phyloP scores from a whole-genome alignment of 2,797 vertebrate genomes.

The Loris lydekkerianus region DNA sequence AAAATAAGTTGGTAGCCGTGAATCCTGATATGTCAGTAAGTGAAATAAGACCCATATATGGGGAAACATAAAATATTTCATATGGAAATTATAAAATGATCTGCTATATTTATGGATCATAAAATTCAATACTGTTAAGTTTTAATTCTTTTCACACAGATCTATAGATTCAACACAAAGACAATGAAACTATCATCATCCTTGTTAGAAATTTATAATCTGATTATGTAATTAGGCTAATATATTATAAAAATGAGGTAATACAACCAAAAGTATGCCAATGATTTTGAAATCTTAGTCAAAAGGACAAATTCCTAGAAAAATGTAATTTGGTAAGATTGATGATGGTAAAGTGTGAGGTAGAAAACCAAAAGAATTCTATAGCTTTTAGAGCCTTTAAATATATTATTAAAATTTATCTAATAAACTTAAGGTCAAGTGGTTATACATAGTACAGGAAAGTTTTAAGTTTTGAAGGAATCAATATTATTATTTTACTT shows the following conservation, averaged over 20 bases:
- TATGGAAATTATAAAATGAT: not conserved
- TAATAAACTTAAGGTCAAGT: too few species aligned
- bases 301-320: too few species aligned
- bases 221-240: not conserved
- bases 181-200: too few species aligned
- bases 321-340: not conserved
- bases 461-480: too few species aligned
- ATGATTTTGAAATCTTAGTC: not conserved
- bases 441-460: too few species aligned
- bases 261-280: not conserved
- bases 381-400: not conserved
- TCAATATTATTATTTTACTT: too few species aligned
- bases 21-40: not conserved
- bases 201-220: not conserved
- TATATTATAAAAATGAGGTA: not conserved
- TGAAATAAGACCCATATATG: not conserved
- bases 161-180: too few species aligned
- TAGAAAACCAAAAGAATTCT: not conserved
- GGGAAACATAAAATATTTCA: not conserved
- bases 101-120: not conserved
- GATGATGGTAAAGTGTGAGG: not conserved
- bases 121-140: not conserved
- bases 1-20: not conserved
- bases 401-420: too few species aligned
- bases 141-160: not conserved